Evolutionary conservation across 2,888 invertebrate genomes (phyloP), one percentile per base, ranked within the genome.

Genomic region (Hydrotaea cyrtoneurina): DNA sequence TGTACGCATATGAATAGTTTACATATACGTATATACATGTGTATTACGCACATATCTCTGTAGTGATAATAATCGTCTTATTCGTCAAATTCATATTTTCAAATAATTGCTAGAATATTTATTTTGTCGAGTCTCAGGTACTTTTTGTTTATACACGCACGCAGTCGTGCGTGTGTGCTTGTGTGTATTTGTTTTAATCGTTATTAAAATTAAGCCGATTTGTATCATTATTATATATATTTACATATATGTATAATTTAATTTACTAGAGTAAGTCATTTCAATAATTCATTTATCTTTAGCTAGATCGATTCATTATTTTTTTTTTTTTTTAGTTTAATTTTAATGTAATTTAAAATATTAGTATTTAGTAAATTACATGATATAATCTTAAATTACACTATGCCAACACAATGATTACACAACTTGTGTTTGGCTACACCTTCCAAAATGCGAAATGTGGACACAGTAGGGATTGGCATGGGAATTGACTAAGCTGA

Each of bases 31-130:
- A 46, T 21, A 0, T 36, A 39, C 39, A 15, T 62, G n/a, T 36
- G 3, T 36, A 62, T 31, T 31, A 31, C n/a, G n/a, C n/a, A 50
- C n/a, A 50, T 62, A 36, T 39, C 39, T 39, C 8, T 3, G 15
- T 50, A 50, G 50, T n/a, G n/a, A n/a, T n/a, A n/a, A 50, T 50
- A 50, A 50, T 50, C 50, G 50, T 50, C 8, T 50, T 50, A 50
- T n/a, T 50, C 3, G 3, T n/a, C 50, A 50, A 50, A 50, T n/a
- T 13, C 2, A n/a, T 39, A 39, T 39, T 8, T 13, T 50, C 50
- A 10, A 39, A 39, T 39, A 39, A 39, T 39, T 39, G 3, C 5
- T 50, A 50, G 50, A 50, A 50, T 50, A 50, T 50, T 50, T 50
- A 50, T 50, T 50, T 50, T 50, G n/a, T n/a, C n/a, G n/a, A 50